A percentile compares a stretch with the other conserved stretches of the same genome.
These are phyloP conservation scores for Dynastes hyllus DNA, from an alignment of 2,888 invertebrate genomes.

Conservation along the genomic window DNA sequence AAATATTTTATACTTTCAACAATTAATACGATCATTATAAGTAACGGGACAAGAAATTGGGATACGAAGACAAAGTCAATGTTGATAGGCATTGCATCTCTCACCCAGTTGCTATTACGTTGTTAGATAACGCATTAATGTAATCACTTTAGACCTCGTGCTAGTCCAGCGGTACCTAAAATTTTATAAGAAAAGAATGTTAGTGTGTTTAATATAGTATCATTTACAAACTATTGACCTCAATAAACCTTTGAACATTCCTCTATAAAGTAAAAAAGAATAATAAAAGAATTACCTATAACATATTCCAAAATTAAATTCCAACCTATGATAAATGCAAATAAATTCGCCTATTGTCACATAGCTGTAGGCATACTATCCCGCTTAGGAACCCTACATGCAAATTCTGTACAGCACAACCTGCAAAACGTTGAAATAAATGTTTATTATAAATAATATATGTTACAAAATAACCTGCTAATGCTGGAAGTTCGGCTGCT, in stretches of 20 bases:
- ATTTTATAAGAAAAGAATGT: slow-evolving; percentile 45
- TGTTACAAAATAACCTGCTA: slow-evolving; percentile 80
- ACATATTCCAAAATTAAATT: slow-evolving; percentile 93
- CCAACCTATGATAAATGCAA: slow-evolving; percentile 95
- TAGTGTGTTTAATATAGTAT: background rate
- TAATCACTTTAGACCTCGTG: slow-evolving; percentile 83
- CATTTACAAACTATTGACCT: background rate
- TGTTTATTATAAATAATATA: background rate
- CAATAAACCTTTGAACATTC: background rate
- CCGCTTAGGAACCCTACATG: slow-evolving; percentile 92
- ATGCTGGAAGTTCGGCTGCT: slow-evolving; percentile 93
- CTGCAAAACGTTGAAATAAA: slow-evolving; percentile 69
- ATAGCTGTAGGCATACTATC: slow-evolving; percentile 95
- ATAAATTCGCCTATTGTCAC: slow-evolving; percentile 94
- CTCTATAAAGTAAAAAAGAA: background rate
- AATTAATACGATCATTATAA: slow-evolving; percentile 77
- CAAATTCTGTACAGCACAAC: slow-evolving; percentile 94
- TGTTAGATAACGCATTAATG: slow-evolving; percentile 78
- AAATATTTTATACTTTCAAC: slow-evolving; percentile 48
- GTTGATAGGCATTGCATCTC: slow-evolving; percentile 75
- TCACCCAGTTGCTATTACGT: slow-evolving; percentile 74
- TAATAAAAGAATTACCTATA: slow-evolving; percentile 79
- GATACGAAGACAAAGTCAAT: slow-evolving; percentile 78
- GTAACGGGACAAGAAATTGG: slow-evolving; percentile 82
- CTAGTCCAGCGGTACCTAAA: slow-evolving; percentile 85